Evolutionary conservation across 2,797 vertebrate genomes (phyloP).

Genomic region (Sebastiscus albofasciatus): DNA sequence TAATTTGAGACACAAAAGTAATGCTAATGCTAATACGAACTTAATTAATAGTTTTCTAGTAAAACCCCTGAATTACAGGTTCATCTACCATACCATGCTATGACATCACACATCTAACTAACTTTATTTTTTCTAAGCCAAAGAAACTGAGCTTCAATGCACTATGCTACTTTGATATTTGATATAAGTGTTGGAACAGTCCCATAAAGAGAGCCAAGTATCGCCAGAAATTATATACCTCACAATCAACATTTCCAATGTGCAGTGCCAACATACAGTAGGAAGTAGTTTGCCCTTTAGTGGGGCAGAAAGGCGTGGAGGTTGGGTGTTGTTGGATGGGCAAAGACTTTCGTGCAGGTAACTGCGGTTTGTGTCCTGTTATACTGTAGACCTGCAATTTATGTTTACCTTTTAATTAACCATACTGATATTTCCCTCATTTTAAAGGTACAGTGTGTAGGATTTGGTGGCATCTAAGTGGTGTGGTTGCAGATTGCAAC

Average conservation of each 20-base stretch:
- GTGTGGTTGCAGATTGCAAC: too few species aligned
- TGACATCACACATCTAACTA: not conserved
- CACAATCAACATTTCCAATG: not conserved
- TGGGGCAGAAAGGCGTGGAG: too few species aligned
- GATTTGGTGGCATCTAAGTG: too few species aligned
- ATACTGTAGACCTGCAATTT: too few species aligned
- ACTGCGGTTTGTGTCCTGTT: not conserved
- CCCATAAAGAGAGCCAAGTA: not conserved
- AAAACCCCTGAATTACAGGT: not conserved
- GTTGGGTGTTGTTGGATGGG: not conserved
- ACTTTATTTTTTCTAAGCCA: not conserved
- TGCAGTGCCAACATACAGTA: not conserved
- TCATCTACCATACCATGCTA: not conserved
- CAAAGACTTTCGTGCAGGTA: not conserved
- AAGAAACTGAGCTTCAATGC: not conserved
- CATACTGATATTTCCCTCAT: too few species aligned
- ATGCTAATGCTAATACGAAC: conserved; percentile 6
- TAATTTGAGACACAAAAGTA: not conserved
- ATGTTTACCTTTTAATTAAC: too few species aligned
- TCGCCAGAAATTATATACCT: not conserved
- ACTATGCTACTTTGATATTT: not conserved
- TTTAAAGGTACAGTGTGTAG: too few species aligned
- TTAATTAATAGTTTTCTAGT: not conserved
- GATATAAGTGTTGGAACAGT: not conserved
- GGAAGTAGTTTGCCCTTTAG: not conserved